phyloP scores from a whole-genome alignment of 2,888 invertebrate species.

The Drosophila robusta region DNA sequence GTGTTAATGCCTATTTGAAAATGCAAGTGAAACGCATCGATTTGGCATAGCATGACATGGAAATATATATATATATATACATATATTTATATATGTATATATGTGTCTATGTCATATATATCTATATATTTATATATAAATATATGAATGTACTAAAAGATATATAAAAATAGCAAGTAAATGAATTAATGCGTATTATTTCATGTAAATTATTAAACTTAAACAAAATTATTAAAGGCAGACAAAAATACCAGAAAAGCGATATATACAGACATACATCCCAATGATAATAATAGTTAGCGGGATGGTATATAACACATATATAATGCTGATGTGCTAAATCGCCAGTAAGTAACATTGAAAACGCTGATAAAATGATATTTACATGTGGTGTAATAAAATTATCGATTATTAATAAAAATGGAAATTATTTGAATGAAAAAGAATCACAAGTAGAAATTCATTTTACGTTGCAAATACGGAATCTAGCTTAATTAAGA shows the following conservation, averaged over 20 bases:
- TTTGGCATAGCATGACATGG: slow-evolving; percentile 27
- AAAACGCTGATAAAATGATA: slow-evolving; percentile 71
- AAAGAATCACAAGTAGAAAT: slow-evolving; percentile 6
- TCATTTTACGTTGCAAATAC: no score
- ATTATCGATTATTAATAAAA: slow-evolving; percentile 74
- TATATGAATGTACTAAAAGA: slow-evolving; percentile 25
- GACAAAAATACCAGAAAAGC: slow-evolving; percentile 13
- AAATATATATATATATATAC: slow-evolving; percentile 28
- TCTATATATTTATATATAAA: slow-evolving; percentile 26
- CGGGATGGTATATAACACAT: slow-evolving; percentile 15
- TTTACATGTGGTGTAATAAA: slow-evolving; percentile 78
- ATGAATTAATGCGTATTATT: slow-evolving; percentile 58
- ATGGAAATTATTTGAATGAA: slow-evolving; percentile 63
- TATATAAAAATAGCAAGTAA: slow-evolving; percentile 60
- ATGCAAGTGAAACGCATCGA: slow-evolving; percentile 6
- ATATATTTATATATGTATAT: slow-evolving; percentile 4
- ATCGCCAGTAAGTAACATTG: slow-evolving; percentile 26
- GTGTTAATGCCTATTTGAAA: slow-evolving; percentile 37
- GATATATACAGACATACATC: slow-evolving; percentile 26
- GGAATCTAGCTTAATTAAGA: no score
- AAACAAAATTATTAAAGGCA: slow-evolving; percentile 21
- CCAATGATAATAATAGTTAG: slow-evolving; percentile 51
- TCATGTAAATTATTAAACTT: slow-evolving; percentile 66
- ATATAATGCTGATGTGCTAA: slow-evolving; percentile 24
- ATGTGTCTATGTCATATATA: slow-evolving; percentile 24